Percentiles rank a stretch among this genome's conserved stretches.
Conservation (phyloP, 2,888 invertebrate genomes). For the Lepidocyrtinus sp. region DNA sequence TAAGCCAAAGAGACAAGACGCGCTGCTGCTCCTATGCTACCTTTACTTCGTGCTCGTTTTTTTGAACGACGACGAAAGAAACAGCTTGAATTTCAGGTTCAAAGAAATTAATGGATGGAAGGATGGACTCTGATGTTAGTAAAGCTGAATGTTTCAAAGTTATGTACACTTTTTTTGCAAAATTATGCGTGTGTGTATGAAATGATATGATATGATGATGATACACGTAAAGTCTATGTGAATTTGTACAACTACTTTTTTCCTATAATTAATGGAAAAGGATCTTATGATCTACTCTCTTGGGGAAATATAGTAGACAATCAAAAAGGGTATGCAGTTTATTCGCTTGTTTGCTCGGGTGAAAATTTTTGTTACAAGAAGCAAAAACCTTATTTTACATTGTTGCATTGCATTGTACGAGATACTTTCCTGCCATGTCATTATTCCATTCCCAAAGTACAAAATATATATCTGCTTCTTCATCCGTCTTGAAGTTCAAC, state of each 20-base stretch:
- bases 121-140: neutral
- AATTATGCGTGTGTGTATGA: neutral
- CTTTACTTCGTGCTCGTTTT: too few relatives aligned
- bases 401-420: too few relatives aligned
- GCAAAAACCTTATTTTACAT: too few relatives aligned
- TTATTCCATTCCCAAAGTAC: too few relatives aligned
- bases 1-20: slow-evolving; percentile 21
- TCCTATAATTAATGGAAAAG: neutral
- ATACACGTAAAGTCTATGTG: too few relatives aligned
- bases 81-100: slow-evolving; percentile 56
- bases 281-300: neutral
- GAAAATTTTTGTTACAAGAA: neutral
- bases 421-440: too few relatives aligned
- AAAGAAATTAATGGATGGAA: slow-evolving; percentile 12
- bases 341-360: neutral
- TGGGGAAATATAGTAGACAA: neutral
- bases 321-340: neutral
- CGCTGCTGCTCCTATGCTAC: neutral
- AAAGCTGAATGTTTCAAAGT: neutral
- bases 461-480: too few relatives aligned
- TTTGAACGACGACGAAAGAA: too few relatives aligned
- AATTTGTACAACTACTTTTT: neutral
- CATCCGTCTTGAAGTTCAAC: too few relatives aligned
- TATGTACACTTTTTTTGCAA: neutral
- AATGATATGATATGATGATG: neutral